Conservation (phyloP, 2,113 vertebrate genomes). For the Lophochroa leadbeateri region DNA sequence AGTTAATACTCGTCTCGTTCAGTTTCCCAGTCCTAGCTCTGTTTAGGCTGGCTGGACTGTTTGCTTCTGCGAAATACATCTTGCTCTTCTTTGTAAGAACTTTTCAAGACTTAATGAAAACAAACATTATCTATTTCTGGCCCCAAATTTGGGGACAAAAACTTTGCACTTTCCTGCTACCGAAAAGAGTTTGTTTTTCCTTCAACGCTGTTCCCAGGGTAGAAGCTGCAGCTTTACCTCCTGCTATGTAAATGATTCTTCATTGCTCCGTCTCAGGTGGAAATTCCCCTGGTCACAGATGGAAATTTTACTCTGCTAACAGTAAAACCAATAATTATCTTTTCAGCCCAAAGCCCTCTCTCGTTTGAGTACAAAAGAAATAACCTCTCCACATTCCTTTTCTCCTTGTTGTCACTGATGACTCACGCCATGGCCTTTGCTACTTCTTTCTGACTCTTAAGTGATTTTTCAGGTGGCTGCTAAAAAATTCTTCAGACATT, state of each 20-base stretch:
- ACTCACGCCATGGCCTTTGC: slow-evolving; percentile 34
- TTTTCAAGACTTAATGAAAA: slow-evolving; percentile 40
- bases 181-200: not conserved
- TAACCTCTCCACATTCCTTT: slow-evolving; percentile 9
- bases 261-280: not conserved
- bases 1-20: not conserved
- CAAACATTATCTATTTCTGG: slow-evolving; percentile 55
- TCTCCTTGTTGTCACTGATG: slow-evolving; percentile 3
- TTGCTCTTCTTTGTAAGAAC: slow-evolving; percentile 2
- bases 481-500: slow-evolving; percentile 40
- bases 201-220: slow-evolving; percentile 21
- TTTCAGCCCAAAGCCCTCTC: not conserved
- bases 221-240: not conserved
- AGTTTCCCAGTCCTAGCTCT: not conserved
- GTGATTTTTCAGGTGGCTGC: slow-evolving; percentile 65
- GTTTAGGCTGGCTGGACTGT: not conserved
- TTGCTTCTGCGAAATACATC: slow-evolving; percentile 34
- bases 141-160: slow-evolving; percentile 34
- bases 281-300: slow-evolving; percentile 35
- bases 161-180: not conserved
- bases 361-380: not conserved
- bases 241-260: slow-evolving; percentile 22
- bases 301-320: slow-evolving; percentile 10
- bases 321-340: not conserved
- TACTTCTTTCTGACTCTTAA: slow-evolving; percentile 53